Evolutionary conservation across 2,113 vertebrate species (phyloP).

Genomic region (Ageneiosus marmoratus): DNA sequence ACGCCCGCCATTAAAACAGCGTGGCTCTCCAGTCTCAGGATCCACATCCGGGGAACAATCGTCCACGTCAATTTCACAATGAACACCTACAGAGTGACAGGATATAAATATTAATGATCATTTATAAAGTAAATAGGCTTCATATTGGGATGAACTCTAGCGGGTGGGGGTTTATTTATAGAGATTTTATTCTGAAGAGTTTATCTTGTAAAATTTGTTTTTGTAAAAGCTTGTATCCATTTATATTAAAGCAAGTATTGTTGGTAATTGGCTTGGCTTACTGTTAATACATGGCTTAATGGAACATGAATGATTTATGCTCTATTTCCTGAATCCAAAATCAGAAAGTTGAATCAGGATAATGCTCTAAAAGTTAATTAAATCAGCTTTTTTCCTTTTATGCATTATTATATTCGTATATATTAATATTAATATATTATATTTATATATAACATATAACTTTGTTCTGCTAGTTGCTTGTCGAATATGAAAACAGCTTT

Average conservation of each 20-base stretch:
- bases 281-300: neutral
- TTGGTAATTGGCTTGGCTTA: neutral
- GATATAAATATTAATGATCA: neutral
- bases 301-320: neutral
- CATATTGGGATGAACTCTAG: neutral
- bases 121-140: neutral
- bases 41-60: conserved; percentile 87
- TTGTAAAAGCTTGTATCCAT: neutral
- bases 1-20: conserved; percentile 92
- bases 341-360: neutral
- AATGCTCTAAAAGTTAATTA: neutral
- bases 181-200: neutral
- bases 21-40: conserved; percentile 81
- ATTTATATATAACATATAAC: no score
- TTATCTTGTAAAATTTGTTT: neutral
- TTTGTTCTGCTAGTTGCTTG: neutral
- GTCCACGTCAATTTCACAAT: conserved; percentile 94
- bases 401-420: neutral
- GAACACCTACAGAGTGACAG: conserved; percentile 78
- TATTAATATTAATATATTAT: no score
- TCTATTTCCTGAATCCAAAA: neutral
- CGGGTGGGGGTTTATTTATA: neutral
- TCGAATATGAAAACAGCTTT: neutral
- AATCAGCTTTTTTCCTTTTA: neutral
- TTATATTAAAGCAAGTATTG: neutral